Evolutionary conservation across 35 echinoderm and acorn worm species (phyloP).

Genomic region (Hemicentrotus pulcherrimus): DNA sequence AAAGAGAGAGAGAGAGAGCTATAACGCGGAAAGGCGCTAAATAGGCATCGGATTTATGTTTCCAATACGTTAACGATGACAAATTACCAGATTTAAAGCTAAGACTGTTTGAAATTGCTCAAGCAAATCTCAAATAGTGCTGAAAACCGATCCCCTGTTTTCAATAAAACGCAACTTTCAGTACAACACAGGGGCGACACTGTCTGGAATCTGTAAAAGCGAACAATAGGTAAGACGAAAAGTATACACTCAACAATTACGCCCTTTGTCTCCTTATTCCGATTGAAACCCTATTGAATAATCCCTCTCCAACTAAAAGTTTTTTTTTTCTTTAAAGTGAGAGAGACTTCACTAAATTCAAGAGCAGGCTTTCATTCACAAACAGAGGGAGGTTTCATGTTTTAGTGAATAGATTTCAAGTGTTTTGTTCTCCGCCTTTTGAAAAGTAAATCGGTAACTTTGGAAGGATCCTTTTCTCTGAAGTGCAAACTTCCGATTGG

Average conservation of each 20-base stretch:
- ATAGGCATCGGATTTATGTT: not conserved
- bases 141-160: not conserved
- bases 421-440: not conserved
- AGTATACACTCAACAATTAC: not conserved
- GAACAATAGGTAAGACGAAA: not conserved
- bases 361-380: not conserved
- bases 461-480: constrained; percentile 3
- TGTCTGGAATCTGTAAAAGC: not conserved
- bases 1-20: not conserved
- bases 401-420: not conserved
- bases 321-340: not conserved
- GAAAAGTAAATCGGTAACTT: not conserved
- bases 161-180: not conserved
- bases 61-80: not conserved
- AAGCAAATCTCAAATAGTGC: not conserved
- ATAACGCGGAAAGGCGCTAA: not conserved
- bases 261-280: not conserved
- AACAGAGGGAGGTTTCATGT: not conserved
- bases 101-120: constrained; percentile 1
- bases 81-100: not conserved
- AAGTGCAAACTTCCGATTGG: constrained; percentile 16
- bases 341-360: not conserved
- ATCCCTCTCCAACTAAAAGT: not conserved
- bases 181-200: not conserved
- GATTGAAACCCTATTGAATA: not conserved